Percentiles rank a stretch among this genome's conserved stretches.
phyloP scores from a whole-genome alignment of 2,113 vertebrate species.

The Mixornis gularis region DNA sequence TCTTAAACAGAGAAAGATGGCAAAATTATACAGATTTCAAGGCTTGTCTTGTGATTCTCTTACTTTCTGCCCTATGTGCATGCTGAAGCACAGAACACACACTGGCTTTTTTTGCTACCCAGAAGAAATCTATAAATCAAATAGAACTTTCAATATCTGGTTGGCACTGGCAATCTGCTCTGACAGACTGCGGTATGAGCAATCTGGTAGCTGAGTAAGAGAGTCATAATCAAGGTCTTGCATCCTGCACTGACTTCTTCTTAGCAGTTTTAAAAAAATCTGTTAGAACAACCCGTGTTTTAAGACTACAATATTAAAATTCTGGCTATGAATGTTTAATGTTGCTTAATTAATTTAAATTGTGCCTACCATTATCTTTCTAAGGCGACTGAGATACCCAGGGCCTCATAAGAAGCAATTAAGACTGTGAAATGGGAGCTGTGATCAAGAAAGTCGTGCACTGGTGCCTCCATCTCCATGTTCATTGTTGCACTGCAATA shows the following conservation, averaged over 20 bases:
- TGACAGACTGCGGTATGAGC: background rate
- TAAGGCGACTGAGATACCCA: background rate
- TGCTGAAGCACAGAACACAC: background rate
- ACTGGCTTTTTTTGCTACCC: background rate
- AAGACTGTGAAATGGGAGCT: background rate
- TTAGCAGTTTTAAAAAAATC: background rate
- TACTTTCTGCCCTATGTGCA: background rate
- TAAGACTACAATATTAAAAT: background rate
- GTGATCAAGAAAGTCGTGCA: background rate
- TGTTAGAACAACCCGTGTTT: background rate
- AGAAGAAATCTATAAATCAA: background rate
- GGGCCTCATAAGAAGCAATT: slow-evolving; percentile 10
- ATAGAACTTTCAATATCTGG: background rate
- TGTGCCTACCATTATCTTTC: background rate
- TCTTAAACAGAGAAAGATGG: background rate
- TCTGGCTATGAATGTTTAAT: slow-evolving; percentile 34
- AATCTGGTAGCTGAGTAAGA: background rate
- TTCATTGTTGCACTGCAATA: background rate
- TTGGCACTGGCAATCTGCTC: background rate
- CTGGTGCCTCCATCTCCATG: background rate
- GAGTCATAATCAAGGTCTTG: background rate
- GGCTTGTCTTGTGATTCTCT: background rate
- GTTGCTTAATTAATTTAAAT: slow-evolving; percentile 43
- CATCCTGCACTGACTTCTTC: background rate
- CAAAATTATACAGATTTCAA: background rate